Evolutionary conservation across 2,888 invertebrate genomes (phyloP).

Genomic region (Leptopilina syphax): DNA sequence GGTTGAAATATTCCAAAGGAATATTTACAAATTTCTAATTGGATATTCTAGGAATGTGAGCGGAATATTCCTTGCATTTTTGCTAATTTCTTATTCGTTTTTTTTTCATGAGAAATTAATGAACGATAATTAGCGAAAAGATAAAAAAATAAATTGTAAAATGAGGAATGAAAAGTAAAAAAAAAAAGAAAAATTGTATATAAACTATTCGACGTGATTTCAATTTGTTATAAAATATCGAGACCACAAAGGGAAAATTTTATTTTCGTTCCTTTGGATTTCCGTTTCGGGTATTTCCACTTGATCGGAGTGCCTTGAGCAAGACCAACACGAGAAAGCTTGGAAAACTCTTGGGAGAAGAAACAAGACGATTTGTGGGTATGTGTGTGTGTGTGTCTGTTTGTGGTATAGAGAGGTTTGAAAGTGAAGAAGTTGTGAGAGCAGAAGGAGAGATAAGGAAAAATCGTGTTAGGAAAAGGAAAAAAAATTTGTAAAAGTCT

Average conservation of each 20-base stretch:
- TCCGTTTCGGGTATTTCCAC: constrained; percentile 9
- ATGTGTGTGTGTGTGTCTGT: no score
- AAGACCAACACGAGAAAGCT: neutral
- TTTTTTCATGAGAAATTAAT: no score
- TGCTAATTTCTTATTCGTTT: no score
- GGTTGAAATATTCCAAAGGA: no score
- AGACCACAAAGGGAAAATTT: neutral
- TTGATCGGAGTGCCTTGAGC: constrained; percentile 25
- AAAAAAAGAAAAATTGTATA: neutral
- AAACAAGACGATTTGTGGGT: neutral
- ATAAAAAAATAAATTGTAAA: no score
- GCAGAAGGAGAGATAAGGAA: constrained; percentile 35
- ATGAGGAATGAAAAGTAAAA: no score
- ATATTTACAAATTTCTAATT: no score
- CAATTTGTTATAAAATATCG: neutral
- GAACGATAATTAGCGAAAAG: no score
- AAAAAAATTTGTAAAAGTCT: constrained; percentile 27
- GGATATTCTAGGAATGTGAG: no score
- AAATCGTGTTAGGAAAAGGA: constrained; percentile 10
- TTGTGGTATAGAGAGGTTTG: neutral
- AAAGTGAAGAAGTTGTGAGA: constrained; percentile 17
- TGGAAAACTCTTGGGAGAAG: constrained; percentile 17
- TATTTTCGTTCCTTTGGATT: constrained; percentile 6
- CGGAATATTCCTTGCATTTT: no score
- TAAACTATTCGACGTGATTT: neutral